phyloP scores from a whole-genome alignment of 1,140 invertebrate species.

The Sipha flava region DNA sequence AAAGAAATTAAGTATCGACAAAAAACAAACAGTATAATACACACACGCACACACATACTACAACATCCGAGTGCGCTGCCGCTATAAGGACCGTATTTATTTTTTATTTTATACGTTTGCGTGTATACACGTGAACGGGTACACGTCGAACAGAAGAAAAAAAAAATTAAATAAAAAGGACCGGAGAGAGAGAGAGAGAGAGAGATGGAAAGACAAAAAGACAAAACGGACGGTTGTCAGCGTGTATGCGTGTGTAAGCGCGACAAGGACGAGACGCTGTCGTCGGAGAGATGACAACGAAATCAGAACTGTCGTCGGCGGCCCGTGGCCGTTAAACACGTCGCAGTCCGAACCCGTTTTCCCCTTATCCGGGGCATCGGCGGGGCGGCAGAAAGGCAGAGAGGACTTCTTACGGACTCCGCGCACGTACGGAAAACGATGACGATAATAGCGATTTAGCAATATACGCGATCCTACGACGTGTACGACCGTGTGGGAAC shows the following conservation, averaged over 20 bases:
- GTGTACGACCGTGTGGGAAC: neutral
- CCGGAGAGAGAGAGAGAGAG: neutral
- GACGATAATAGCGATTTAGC: too few relatives aligned
- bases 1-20: slow-evolving; percentile 30
- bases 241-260: neutral
- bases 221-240: slow-evolving; percentile 17
- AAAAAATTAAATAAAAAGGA: neutral
- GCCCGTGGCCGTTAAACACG: neutral
- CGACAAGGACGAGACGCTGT: neutral
- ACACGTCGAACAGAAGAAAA: neutral
- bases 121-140: neutral
- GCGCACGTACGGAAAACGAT: neutral
- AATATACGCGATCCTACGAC: too few relatives aligned
- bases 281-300: neutral
- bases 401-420: neutral
- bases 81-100: neutral
- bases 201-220: neutral
- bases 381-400: too few relatives aligned
- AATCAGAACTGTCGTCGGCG: neutral
- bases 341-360: neutral
- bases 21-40: slow-evolving; percentile 11
- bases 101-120: neutral
- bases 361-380: too few relatives aligned
- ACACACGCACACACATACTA: too few relatives aligned
- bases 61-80: neutral